A percentile compares a stretch with the other conserved stretches of the same genome.
Evolutionary conservation across 2,888 invertebrate species (phyloP).

Genomic region (Lutraria lutraria): DNA sequence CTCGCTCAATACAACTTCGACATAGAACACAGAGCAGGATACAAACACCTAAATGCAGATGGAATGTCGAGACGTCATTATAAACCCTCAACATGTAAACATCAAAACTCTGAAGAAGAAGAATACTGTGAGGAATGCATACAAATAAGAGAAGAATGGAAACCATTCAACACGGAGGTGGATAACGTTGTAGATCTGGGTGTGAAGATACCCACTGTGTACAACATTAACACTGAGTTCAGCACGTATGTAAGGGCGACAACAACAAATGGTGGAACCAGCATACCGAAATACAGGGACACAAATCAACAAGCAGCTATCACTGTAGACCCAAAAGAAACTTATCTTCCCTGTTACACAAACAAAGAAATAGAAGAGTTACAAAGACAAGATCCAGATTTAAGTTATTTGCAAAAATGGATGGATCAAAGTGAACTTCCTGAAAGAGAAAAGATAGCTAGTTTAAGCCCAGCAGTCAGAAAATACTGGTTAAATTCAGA

Average conservation of each 20-base stretch:
- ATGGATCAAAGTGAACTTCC: neutral
- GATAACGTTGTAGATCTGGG: conserved; percentile 23
- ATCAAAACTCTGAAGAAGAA: too few species aligned
- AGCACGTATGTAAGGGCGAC: too few species aligned
- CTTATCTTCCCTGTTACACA: neutral
- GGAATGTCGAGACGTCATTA: conserved; percentile 16
- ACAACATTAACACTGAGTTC: too few species aligned
- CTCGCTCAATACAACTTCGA: neutral
- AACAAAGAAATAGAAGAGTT: conserved; percentile 33
- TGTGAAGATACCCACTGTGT: neutral
- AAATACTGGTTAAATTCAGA: conserved; percentile 36
- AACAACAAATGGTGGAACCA: too few species aligned
- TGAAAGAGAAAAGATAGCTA: neutral
- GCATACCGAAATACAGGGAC: too few species aligned
- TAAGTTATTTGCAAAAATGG: too few species aligned
- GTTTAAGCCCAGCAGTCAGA: conserved; percentile 12
- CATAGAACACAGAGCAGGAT: conserved; percentile 31
- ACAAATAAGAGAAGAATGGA: neutral
- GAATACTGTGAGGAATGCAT: neutral
- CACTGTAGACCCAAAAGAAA: neutral
- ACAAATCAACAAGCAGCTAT: neutral
- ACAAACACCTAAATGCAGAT: conserved; percentile 38
- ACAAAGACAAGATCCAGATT: too few species aligned
- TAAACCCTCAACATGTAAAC: too few species aligned
- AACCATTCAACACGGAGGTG: neutral